These are phyloP conservation scores for Lysiphlebus fabarum DNA, from an alignment of 1,140 invertebrate species.

Conservation along the genomic window DNA sequence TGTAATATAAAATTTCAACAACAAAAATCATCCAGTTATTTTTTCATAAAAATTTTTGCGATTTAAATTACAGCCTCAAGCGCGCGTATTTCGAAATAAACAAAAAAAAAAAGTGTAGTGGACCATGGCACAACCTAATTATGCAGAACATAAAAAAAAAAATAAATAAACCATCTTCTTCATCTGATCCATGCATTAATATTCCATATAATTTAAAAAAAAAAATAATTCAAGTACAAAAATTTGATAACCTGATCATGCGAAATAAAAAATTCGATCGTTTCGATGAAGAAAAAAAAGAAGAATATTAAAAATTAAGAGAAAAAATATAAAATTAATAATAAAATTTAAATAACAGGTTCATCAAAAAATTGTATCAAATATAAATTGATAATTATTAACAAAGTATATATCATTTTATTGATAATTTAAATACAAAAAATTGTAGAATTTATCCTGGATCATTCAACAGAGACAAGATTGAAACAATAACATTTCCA, in stretches of 20 bases:
- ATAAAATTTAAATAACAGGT: conserved; percentile 1
- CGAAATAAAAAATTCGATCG: no score
- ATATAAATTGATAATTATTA: background rate
- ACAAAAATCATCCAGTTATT: background rate
- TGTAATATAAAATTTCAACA: background rate
- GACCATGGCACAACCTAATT: conserved; percentile 15
- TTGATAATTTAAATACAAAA: no score
- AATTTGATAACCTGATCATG: no score
- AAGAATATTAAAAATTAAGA: background rate
- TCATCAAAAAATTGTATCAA: background rate
- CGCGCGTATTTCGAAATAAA: background rate
- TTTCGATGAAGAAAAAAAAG: no score
- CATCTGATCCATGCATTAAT: conserved; percentile 7
- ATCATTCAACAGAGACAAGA: conserved; percentile 5
- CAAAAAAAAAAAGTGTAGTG: background rate
- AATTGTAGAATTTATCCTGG: background rate
- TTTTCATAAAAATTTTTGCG: conserved; percentile 7
- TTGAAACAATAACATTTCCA: background rate
- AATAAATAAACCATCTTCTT: background rate
- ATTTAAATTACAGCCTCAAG: conserved; percentile 16
- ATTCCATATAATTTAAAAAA: no score
- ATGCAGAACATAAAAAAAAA: conserved; percentile 10
- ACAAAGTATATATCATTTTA: background rate
- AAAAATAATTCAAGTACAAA: background rate
- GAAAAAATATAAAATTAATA: background rate